Evolutionary conservation across 2,113 vertebrate genomes (phyloP).

Genomic region (Periophthalmus modestus): DNA sequence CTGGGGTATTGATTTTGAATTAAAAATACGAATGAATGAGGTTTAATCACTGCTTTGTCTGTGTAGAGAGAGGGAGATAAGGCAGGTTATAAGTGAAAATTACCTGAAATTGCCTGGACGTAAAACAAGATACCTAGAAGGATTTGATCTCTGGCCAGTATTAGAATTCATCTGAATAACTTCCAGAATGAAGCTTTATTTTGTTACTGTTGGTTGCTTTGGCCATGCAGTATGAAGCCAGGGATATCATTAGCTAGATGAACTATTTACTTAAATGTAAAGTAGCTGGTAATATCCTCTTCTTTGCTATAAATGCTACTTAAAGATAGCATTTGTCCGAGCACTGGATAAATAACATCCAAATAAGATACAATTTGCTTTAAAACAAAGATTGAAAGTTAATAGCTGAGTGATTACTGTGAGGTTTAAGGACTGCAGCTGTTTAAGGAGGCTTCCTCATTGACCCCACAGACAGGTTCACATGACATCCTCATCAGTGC

Average conservation of each 20-base stretch:
- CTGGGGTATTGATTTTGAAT: conserved; percentile 72
- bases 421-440: conserved; percentile 54
- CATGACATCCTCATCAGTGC: conserved; percentile 66
- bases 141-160: neutral
- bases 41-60: conserved; percentile 53
- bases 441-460: conserved; percentile 49
- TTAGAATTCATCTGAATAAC: neutral
- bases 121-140: conserved; percentile 4
- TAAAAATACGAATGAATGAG: conserved; percentile 69
- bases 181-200: no score
- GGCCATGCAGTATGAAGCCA: neutral
- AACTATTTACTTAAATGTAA: neutral
- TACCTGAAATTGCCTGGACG: conserved; percentile 12
- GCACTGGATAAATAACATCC: conserved; percentile 23
- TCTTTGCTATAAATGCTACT: neutral
- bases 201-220: neutral
- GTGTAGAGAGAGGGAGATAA: conserved; percentile 42
- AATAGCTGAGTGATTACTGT: conserved; percentile 54
- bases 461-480: conserved; percentile 70
- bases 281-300: neutral
- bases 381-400: conserved; percentile 39
- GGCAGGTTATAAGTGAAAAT: conserved; percentile 14
- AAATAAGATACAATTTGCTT: conserved; percentile 34
- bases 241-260: neutral
- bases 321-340: neutral